Evolutionary conservation across 2,888 invertebrate species (phyloP), one percentile per base, ranked within the genome.

Genomic region (Hirudinaria manillensis): DNA sequence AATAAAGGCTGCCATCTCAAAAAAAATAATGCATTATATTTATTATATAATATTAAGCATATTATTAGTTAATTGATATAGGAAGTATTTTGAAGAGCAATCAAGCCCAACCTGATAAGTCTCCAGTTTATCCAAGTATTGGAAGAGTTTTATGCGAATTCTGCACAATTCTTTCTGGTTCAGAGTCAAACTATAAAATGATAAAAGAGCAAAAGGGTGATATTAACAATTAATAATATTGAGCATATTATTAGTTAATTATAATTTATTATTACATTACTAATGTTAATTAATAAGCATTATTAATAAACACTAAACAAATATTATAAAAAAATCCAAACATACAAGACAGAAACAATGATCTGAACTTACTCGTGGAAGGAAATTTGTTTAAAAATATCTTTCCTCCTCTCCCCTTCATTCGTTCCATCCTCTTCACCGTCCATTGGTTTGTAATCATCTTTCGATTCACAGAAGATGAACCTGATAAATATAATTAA

Each of bases 101-200:
- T 21, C 16, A 45, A 65, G 13, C 65, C 32, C 16, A 81, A 90
- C 90, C 81, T 85, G 90, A 81, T 92, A 92, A 0, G 90, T 89
- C 77, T 87, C 86, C n/a, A 92, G 87, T 78, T 90, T 87, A 82
- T 91, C 90, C 79, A 89, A 86, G 82, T 90, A 91, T 82, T 89
- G 89, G 55, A 91, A 84, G 83, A 92, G 88, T 77, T 89, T 89
- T 80, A 89, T 88, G 32, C 92, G 86, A 75, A 89, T 89, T 10
- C 88, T 87, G 75, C 91, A 87, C 80, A 91, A 84, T 80, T 91
- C 89, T 81, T 89, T 89, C 78, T 91, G 90, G 80, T 89, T 89
- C 73, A 89, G 86, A 67, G 89, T 89, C 77, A 91, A 84, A 77
- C 84, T 85, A 79, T 36, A 45, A 27, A 13, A 38, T 7, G 24